These are phyloP conservation scores for Hipparchia sbordonii DNA, from an alignment of 2,888 invertebrate genomes.

Conservation along the genomic window DNA sequence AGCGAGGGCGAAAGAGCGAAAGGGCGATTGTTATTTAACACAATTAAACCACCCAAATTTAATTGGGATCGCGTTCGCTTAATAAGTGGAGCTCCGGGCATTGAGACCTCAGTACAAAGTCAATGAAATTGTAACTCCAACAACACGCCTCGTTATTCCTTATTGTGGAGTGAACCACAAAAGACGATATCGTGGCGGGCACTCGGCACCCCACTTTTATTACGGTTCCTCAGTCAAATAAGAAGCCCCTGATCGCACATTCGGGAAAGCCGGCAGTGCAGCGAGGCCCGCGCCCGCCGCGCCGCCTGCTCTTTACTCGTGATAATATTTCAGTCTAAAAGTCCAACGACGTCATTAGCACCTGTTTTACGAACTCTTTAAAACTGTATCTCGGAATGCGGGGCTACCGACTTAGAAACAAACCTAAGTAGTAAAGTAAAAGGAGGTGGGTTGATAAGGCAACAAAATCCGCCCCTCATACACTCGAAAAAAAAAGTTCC, in stretches of 20 bases:
- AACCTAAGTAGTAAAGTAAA: no score
- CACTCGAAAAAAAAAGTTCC: no score
- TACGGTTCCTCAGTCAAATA: background rate
- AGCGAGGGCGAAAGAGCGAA: background rate
- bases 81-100: background rate
- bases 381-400: no score
- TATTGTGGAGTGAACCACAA: background rate
- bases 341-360: no score
- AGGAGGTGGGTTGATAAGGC: no score
- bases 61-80: slow-evolving; percentile 4
- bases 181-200: background rate
- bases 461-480: no score
- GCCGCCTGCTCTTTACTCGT: no score
- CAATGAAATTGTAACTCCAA: background rate
- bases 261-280: no score
- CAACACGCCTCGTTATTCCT: background rate
- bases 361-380: no score
- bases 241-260: background rate
- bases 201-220: background rate
- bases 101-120: background rate
- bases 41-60: slow-evolving; percentile 16
- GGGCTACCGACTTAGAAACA: no score
- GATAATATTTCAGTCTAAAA: no score
- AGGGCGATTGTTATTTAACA: slow-evolving; percentile 15
- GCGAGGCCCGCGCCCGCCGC: no score